Base-by-base conservation (phyloP, 64 coral and sea anemone genomes). In the Pocillopora verrucosa region DNA sequence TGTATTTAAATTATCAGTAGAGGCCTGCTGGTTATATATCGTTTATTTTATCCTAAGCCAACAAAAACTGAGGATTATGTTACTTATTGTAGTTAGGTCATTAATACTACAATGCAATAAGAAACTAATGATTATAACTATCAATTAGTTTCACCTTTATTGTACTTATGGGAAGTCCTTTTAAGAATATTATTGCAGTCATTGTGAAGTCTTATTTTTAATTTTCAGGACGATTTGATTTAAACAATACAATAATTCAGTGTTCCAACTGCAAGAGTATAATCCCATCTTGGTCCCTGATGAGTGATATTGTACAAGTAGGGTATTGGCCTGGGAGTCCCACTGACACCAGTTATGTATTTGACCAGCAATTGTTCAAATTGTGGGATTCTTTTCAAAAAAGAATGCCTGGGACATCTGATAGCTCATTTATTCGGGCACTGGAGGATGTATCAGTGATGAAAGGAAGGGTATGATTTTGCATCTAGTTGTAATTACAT, bases 371-470 rank as follows among this genome's bases (percentile, higher is more conserved):
- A 76, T 45, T 93, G 63, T 93, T 93, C 61, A 19, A 60, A 38
- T 68, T 94, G 59, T 94, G 92, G 80, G 92, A 89, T 70, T 75
- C 76, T 70, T 77, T 76, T 10, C 92, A 77, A 61, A 94, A 89
- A 61, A 80, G 88, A 89, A 94, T 89, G 80, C 91, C 91, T 82
- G 92, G 92, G 61, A 86, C 87, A 22, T 89, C 86, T 76, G 79
- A 94, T 58, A 88, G 69, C 83, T 84, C 87, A 19, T 94, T 89
- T 79, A 83, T 83, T n/a, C 76, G 37, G 51, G 87, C 60, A 14
- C 63, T 94, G 75, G 87, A 89, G 70, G 87, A 89, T 77, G 88
- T 94, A 70, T 89, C 92, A 62, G 82, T 84, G 37, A 67, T 72
- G 76, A 89, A 85, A 77, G 92, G 56, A n/a, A 76, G 76, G 79